A percentile compares a stretch with the other conserved stretches of the same genome.
phyloP scores from a whole-genome alignment of 1,140 invertebrate species.

The Mercenaria mercenaria region DNA sequence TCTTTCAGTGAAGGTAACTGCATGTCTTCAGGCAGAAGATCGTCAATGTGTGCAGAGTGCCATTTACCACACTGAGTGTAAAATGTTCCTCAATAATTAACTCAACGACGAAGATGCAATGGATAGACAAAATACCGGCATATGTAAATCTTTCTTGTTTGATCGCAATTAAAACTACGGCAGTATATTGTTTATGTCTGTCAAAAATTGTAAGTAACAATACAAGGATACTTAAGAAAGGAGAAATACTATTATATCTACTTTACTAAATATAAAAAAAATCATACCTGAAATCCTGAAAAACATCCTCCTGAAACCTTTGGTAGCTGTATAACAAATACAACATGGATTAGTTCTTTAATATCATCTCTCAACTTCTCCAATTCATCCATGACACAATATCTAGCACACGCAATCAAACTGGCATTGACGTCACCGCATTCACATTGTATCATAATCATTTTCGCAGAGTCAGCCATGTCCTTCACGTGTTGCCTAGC shows the following conservation, averaged over 20 bases:
- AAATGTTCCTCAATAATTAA: no score
- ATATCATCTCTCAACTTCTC: background rate
- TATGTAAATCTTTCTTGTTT: no score
- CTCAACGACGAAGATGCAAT: no score
- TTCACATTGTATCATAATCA: slow-evolving; percentile 80
- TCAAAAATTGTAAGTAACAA: no score
- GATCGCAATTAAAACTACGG: no score
- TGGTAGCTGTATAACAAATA: slow-evolving; percentile 78
- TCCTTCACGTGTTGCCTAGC: no score
- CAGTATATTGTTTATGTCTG: no score
- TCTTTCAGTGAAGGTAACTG: slow-evolving; percentile 70
- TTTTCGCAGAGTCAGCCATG: background rate
- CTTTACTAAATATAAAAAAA: no score
- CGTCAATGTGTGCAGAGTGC: slow-evolving; percentile 83
- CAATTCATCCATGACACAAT: slow-evolving; percentile 66
- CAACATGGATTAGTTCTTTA: slow-evolving; percentile 52
- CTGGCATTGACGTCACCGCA: slow-evolving; percentile 72
- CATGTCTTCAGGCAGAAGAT: slow-evolving; percentile 70
- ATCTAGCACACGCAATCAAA: slow-evolving; percentile 78
- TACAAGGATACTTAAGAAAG: no score
- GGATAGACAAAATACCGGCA: no score
- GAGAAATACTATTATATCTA: no score
- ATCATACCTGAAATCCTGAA: slow-evolving; percentile 80
- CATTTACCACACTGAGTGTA: slow-evolving; percentile 81
- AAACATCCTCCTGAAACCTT: slow-evolving; percentile 70